These are phyloP conservation scores for Yponomeuta cagnagella DNA, from an alignment of 2,888 invertebrate species.

Conservation along the genomic window DNA sequence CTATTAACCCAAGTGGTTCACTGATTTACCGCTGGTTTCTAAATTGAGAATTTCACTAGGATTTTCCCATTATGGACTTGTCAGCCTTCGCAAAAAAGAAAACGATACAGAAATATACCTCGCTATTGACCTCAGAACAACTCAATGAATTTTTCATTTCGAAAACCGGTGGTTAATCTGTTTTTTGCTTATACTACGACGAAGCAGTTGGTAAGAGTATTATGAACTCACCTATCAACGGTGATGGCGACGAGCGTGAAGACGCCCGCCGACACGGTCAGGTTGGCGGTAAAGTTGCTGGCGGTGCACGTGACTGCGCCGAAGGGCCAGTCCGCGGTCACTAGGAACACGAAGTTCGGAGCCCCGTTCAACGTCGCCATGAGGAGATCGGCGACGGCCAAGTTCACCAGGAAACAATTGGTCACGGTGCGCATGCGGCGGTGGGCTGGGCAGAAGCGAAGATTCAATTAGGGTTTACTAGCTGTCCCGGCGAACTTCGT, in stretches of 20 bases:
- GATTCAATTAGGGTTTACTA: neutral
- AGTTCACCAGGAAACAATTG: slow-evolving; percentile 92
- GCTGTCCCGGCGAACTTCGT: too few species aligned
- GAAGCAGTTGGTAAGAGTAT: neutral
- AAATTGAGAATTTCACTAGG: too few species aligned
- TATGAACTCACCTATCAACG: slow-evolving; percentile 84
- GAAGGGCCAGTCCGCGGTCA: slow-evolving; percentile 92
- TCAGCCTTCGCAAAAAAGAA: too few species aligned
- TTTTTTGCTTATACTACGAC: too few species aligned
- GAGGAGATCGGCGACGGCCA: slow-evolving; percentile 89
- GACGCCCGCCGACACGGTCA: slow-evolving; percentile 93
- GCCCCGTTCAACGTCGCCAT: slow-evolving; percentile 91
- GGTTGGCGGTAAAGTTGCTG: slow-evolving; percentile 92
- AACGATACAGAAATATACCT: too few species aligned
- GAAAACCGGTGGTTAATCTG: too few species aligned
- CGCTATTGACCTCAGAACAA: too few species aligned
- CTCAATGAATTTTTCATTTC: too few species aligned
- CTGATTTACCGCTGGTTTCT: too few species aligned
- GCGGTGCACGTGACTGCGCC: slow-evolving; percentile 89
- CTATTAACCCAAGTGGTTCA: too few species aligned
- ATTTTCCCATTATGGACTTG: too few species aligned
- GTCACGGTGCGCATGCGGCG: slow-evolving; percentile 91
- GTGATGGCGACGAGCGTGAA: slow-evolving; percentile 95
- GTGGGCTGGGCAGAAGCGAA: slow-evolving; percentile 75
- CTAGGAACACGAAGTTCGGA: slow-evolving; percentile 92